Evolutionary conservation across 2,888 invertebrate species (phyloP).

Genomic region (Stictocephala bisonia): DNA sequence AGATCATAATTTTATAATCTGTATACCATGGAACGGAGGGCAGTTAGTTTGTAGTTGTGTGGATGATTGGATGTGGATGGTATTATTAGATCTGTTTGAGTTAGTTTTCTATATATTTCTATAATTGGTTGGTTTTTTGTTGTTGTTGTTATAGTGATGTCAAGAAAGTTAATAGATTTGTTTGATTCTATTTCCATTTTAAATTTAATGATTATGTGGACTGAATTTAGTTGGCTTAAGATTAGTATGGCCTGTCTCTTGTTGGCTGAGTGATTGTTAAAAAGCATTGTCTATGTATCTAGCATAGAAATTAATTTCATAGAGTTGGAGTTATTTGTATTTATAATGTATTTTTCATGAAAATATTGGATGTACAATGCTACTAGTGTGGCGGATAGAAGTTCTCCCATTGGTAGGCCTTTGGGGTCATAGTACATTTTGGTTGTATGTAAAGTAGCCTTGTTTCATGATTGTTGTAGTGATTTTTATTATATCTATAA

Average conservation of each 20-base stretch:
- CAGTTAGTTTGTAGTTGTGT: not conserved
- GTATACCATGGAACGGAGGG: not conserved
- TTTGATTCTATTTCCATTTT: constrained; percentile 1
- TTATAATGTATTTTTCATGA: not conserved
- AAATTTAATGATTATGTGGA: not conserved
- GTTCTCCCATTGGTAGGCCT: not conserved
- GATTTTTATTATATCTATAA: no score
- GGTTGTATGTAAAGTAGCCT: not conserved
- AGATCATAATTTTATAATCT: not conserved
- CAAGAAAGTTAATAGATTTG: no score
- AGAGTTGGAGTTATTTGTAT: not conserved
- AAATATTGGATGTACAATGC: not conserved
- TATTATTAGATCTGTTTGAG: not conserved
- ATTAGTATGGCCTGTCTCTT: not conserved
- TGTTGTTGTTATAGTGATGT: no score
- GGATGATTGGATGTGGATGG: not conserved
- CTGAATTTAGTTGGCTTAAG: not conserved
- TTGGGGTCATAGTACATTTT: not conserved
- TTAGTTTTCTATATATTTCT: not conserved
- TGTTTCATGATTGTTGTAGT: no score
- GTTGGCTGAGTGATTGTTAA: not conserved
- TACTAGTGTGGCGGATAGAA: not conserved
- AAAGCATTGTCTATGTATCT: not conserved
- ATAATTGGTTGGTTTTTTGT: not conserved
- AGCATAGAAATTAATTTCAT: not conserved